phyloP scores from a whole-genome alignment of 2,797 vertebrate species.

The Paedocypris micromegethes region DNA sequence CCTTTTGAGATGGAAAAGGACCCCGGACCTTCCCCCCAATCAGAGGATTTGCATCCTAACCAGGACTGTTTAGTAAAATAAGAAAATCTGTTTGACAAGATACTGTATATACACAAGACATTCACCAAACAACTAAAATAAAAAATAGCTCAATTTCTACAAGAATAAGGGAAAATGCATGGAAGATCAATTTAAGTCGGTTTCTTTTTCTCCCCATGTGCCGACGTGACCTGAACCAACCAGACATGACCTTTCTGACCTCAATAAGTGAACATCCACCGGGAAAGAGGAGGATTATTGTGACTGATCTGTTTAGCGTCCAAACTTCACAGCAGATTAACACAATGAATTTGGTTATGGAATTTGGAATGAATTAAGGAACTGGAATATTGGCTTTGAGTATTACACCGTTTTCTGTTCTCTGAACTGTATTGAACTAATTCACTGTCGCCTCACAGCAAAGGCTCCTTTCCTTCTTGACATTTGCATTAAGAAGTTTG shows the following conservation, averaged over 20 bases:
- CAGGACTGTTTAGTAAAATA: too few species aligned
- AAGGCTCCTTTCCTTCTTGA: too few species aligned
- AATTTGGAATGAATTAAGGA: background rate
- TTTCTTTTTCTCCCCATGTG: constrained; percentile 13
- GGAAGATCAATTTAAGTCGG: too few species aligned
- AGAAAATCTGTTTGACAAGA: too few species aligned
- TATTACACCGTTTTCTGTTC: too few species aligned
- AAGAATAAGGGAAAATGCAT: too few species aligned
- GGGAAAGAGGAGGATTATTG: constrained; percentile 41
- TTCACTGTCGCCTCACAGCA: too few species aligned
- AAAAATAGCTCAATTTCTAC: background rate
- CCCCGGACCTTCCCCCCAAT: constrained; percentile 22
- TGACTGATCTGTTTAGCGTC: constrained; percentile 32
- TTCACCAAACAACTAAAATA: background rate
- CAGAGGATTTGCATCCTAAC: constrained; percentile 13
- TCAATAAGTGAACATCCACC: constrained; percentile 43
- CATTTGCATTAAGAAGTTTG: too few species aligned
- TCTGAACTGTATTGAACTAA: too few species aligned
- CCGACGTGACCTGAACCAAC: constrained; percentile 33
- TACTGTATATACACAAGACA: too few species aligned
- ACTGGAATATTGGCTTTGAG: background rate
- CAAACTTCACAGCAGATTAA: constrained; percentile 5
- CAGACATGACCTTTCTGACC: constrained; percentile 36
- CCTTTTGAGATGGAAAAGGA: constrained; percentile 47
- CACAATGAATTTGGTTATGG: constrained; percentile 1